Base-by-base conservation (phyloP, 2,888 invertebrate genomes). In the Hirtodrosophila cameraria region DNA sequence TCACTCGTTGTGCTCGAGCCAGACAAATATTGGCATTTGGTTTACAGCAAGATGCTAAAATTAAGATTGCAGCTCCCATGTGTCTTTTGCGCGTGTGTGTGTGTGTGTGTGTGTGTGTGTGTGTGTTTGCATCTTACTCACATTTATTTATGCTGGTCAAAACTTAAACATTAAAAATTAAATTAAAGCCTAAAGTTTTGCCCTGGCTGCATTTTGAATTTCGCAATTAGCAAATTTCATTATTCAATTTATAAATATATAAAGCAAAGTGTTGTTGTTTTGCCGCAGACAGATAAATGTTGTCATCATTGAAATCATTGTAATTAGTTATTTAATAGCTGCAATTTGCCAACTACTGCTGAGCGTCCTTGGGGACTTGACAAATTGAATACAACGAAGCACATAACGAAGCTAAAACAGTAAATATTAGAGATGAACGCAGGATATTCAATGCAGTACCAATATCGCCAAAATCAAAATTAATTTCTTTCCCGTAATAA, bases 261-360 rank as follows among this genome's bases (percentile, higher is more conserved):
- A 54, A 41, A 13, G 23, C 39, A 45, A 55, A 39, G 60, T 59
- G 75, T 61, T 70, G 38, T 23, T 42, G 31, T 9, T 50, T 57
- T 13, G 27, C 16, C 27, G 28, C 66, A 66, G 42, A 53, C 58
- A 54, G 59, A 64, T 55, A 58, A 68, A 55, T 60, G 25, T 39
- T 50, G 55, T 64, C 48, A 53, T 54, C 48, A 50, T 16, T 42
- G 33, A 30, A 52, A 46, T 53, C 25, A 60, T 23, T 52, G 28
- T 69, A 75, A 86, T 80, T 83, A 75, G 73, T 86, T 79, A 72
- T 80, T 80, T 72, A 85, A 79, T 71, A 67, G 67, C 43, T 65
- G 49, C 67, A 78, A 67, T 81, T 70, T 58, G 27, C 12, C 39
- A 28, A 48, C 49, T 38, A 42, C 12, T 64, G 18, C 35, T 50